These are phyloP conservation scores for Epicampocera succincta DNA, from an alignment of 2,888 invertebrate genomes.

Conservation along the genomic window DNA sequence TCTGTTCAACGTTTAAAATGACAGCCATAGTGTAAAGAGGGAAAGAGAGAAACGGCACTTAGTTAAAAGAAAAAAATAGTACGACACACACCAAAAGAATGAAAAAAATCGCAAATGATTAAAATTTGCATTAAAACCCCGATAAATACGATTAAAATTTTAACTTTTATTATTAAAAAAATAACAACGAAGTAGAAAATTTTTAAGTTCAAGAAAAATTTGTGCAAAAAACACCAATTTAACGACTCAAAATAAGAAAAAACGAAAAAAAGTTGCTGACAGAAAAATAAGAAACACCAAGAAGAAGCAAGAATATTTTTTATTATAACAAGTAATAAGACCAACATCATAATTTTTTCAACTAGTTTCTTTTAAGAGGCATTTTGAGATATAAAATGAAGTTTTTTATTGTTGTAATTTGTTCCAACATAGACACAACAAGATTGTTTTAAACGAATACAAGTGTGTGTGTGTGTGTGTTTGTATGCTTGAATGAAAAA, in stretches of 20 bases:
- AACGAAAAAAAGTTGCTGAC: conserved; percentile 64
- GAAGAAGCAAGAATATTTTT: conserved; percentile 47
- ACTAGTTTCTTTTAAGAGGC: conserved; percentile 48
- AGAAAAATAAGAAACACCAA: conserved; percentile 48
- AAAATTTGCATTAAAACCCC: conserved; percentile 67
- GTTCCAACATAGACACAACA: conserved; percentile 40
- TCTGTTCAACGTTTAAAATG: neutral
- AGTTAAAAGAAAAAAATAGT: conserved; percentile 54
- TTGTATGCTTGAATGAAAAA: neutral
- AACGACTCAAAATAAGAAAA: conserved; percentile 57
- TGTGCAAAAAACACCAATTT: conserved; percentile 31
- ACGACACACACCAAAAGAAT: conserved; percentile 63
- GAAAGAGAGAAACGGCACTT: conserved; percentile 28
- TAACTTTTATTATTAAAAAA: conserved; percentile 61
- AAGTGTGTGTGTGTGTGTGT: conserved; percentile 13
- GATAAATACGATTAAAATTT: conserved; percentile 71
- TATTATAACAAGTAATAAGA: conserved; percentile 57
- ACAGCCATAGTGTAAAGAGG: conserved; percentile 18
- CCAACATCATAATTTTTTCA: conserved; percentile 41
- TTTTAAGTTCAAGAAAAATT: conserved; percentile 44
- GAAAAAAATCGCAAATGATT: conserved; percentile 70
- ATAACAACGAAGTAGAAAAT: conserved; percentile 64
- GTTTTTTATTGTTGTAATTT: conserved; percentile 27
- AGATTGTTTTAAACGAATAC: conserved; percentile 5
- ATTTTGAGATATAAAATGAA: conserved; percentile 31